phyloP scores from a whole-genome alignment of 23 tunicate genomes.

The Botrylloides violaceus region DNA sequence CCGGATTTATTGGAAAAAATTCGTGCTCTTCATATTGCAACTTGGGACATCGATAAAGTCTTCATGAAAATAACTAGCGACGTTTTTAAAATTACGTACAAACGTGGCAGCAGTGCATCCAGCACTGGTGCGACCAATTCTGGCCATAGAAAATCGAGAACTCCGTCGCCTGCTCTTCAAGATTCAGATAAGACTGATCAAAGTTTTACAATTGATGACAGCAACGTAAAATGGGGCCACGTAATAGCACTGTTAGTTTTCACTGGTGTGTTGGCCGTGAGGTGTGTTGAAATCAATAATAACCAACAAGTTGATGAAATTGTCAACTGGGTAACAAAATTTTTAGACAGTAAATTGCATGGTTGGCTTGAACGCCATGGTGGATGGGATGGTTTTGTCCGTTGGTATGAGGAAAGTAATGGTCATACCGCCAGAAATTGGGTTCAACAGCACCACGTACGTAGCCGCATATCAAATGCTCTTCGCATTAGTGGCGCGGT shows the following conservation, averaged over 20 bases:
- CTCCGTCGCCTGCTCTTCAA: constrained; percentile 19
- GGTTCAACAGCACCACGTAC: neutral
- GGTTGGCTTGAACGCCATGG: constrained; percentile 40
- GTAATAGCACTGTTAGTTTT: constrained; percentile 47
- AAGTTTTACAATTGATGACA: constrained; percentile 25
- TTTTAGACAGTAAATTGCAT: constrained; percentile 34
- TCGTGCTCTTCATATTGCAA: constrained; percentile 13
- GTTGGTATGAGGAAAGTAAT: neutral
- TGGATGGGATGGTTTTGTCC: constrained; percentile 47
- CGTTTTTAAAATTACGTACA: constrained; percentile 5
- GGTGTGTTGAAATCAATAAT: constrained; percentile 30
- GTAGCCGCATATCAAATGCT: neutral
- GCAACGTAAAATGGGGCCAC: constrained; percentile 54
- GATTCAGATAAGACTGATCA: constrained; percentile 3
- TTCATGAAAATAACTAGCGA: constrained; percentile 4
- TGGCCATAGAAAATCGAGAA: constrained; percentile 4
- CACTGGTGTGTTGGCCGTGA: constrained; percentile 40
- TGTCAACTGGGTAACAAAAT: constrained; percentile 38
- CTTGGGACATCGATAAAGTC: constrained; percentile 8
- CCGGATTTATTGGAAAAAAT: constrained; percentile 45
- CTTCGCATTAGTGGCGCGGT: constrained; percentile 5
- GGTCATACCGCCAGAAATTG: no score
- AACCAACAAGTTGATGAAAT: constrained; percentile 45
- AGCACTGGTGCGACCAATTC: neutral
- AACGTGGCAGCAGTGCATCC: neutral